Conservation (phyloP, 2,888 invertebrate species). For the Chelonus formosanus region DNA sequence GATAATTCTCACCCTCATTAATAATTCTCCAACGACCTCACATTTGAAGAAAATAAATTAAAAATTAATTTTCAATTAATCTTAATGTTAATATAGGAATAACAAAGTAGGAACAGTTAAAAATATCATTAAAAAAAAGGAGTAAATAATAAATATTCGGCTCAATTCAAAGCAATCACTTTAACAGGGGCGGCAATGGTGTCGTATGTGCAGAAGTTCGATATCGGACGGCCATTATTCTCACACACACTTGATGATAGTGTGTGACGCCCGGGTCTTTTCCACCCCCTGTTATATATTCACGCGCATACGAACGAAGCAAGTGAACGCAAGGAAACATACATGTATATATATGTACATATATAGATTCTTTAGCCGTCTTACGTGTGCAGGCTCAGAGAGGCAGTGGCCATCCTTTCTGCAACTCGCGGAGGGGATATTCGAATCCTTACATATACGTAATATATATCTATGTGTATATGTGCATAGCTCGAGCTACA, state of each 20-base stretch:
- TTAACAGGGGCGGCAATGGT: not conserved
- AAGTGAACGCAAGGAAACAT: too few species aligned
- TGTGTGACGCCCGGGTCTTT: constrained; percentile 12
- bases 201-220: constrained; percentile 11
- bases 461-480: not conserved
- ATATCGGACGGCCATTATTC: constrained; percentile 18
- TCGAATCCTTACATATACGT: not conserved
- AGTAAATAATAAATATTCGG: not conserved
- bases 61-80: too few species aligned
- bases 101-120: not conserved
- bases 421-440: not conserved
- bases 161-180: not conserved
- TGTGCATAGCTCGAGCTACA: not conserved
- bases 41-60: too few species aligned
- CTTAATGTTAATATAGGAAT: too few species aligned
- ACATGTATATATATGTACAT: not conserved
- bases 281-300: constrained; percentile 15
- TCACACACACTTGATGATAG: constrained; percentile 14
- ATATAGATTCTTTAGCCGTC: not conserved
- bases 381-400: not conserved
- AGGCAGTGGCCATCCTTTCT: constrained; percentile 12
- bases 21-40: too few species aligned
- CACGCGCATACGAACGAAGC: not conserved
- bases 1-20: too few species aligned
- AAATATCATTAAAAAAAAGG: not conserved